phyloP scores from a whole-genome alignment of 2,797 vertebrate genomes.

The Agapornis canus region DNA sequence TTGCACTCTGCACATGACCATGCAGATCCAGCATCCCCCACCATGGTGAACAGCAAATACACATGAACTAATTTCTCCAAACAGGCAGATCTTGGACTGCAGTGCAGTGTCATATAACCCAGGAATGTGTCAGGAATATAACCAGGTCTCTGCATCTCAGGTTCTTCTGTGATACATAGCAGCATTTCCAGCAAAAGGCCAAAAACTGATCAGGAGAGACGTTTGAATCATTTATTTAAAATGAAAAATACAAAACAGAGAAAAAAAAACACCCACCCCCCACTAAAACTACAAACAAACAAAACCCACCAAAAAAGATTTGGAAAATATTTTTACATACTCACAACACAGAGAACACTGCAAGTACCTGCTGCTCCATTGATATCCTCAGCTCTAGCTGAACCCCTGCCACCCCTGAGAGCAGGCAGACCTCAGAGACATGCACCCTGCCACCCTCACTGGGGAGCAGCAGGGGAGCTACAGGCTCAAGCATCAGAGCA shows the following conservation, averaged over 20 bases:
- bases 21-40: background rate
- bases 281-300: background rate
- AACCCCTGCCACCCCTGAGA: background rate
- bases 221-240: background rate
- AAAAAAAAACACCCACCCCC: too few species aligned
- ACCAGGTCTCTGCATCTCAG: background rate
- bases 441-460: background rate
- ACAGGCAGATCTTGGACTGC: background rate
- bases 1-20: background rate
- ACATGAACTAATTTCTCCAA: background rate
- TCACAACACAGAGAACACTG: background rate
- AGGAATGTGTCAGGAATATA: background rate
- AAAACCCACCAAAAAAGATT: background rate
- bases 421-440: background rate
- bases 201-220: background rate
- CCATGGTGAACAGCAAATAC: background rate
- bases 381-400: background rate
- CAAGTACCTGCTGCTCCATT: background rate
- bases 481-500: background rate
- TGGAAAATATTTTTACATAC: background rate
- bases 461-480: background rate
- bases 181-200: background rate
- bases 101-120: background rate
- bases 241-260: background rate
- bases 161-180: background rate